Percentiles rank a stretch among this genome's conserved stretches.
These are phyloP conservation scores for Drosophila parthenogenetica DNA, from an alignment of 2,888 invertebrate genomes.

Conservation along the genomic window DNA sequence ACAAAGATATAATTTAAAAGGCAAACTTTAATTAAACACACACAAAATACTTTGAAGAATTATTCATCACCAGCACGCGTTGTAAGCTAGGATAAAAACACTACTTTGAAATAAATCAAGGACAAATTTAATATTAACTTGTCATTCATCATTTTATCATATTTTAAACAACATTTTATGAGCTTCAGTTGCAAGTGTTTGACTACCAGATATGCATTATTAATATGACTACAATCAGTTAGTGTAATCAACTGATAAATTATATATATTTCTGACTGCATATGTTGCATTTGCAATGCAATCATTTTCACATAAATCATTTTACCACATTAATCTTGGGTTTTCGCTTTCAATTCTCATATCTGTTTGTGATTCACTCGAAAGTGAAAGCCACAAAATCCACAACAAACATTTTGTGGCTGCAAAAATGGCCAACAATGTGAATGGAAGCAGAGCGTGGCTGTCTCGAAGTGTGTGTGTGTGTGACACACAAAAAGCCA, in stretches of 20 bases:
- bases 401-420: constrained; percentile 22
- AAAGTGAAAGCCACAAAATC: constrained; percentile 27
- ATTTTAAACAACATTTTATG: too few relatives aligned
- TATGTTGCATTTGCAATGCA: constrained; percentile 12
- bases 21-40: constrained; percentile 1
- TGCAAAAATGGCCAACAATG: constrained; percentile 15
- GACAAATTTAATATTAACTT: too few relatives aligned
- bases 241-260: not conserved
- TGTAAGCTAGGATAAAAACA: too few relatives aligned
- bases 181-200: too few relatives aligned
- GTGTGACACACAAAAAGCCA: constrained; percentile 20
- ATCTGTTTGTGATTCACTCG: constrained; percentile 12
- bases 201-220: too few relatives aligned
- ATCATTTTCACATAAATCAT: constrained; percentile 35
- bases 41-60: not conserved
- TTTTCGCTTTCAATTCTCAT: constrained; percentile 10
- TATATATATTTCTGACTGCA: constrained; percentile 5
- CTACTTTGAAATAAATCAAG: too few relatives aligned
- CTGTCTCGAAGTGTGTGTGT: constrained; percentile 1
- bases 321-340: constrained; percentile 19
- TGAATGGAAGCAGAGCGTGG: not conserved
- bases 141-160: too few relatives aligned
- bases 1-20: constrained; percentile 6
- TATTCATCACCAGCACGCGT: too few relatives aligned
- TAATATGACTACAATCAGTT: constrained; percentile 4